phyloP scores from a whole-genome alignment of 2,888 invertebrate genomes.

The Drosophila anomelani region DNA sequence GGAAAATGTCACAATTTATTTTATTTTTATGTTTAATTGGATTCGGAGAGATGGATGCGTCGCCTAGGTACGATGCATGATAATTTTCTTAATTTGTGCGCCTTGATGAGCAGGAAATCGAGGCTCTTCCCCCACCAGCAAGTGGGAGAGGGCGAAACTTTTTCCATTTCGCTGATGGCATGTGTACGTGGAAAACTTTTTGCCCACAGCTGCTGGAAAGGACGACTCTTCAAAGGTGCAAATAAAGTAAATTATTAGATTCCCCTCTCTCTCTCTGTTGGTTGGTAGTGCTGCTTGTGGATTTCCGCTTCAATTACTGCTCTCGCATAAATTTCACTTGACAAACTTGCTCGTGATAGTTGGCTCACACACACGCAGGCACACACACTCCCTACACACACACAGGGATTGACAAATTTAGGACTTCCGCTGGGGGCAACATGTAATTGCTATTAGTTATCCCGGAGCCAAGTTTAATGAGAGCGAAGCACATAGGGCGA shows the following conservation, averaged over 20 bases:
- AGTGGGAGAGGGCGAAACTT: slow-evolving; percentile 60
- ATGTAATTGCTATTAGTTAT: slow-evolving; percentile 50
- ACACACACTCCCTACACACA: not conserved
- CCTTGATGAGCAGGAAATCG: slow-evolving; percentile 65
- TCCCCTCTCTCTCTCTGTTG: slow-evolving; percentile 42
- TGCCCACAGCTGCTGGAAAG: slow-evolving; percentile 48
- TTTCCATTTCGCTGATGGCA: slow-evolving; percentile 76
- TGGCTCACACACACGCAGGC: slow-evolving; percentile 16
- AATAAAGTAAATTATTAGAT: slow-evolving; percentile 80
- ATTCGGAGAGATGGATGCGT: slow-evolving; percentile 55
- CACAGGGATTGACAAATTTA: slow-evolving; percentile 65
- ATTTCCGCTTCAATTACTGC: slow-evolving; percentile 78
- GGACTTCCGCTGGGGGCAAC: slow-evolving; percentile 55
- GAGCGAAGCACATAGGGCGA: slow-evolving; percentile 9
- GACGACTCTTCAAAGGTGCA: slow-evolving; percentile 74
- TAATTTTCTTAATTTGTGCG: slow-evolving; percentile 78
- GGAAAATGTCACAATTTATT: slow-evolving; percentile 79
- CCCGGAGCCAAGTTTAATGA: slow-evolving; percentile 42
- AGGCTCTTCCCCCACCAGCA: not conserved
- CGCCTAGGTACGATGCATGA: slow-evolving; percentile 76
- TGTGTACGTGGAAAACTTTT: slow-evolving; percentile 76
- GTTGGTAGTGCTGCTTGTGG: slow-evolving; percentile 58
- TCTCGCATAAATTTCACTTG: slow-evolving; percentile 79
- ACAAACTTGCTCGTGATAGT: slow-evolving; percentile 72
- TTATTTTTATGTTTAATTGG: slow-evolving; percentile 79